Conservation (phyloP, 1,140 invertebrate genomes). For the Propsilocerus akamusi region DNA sequence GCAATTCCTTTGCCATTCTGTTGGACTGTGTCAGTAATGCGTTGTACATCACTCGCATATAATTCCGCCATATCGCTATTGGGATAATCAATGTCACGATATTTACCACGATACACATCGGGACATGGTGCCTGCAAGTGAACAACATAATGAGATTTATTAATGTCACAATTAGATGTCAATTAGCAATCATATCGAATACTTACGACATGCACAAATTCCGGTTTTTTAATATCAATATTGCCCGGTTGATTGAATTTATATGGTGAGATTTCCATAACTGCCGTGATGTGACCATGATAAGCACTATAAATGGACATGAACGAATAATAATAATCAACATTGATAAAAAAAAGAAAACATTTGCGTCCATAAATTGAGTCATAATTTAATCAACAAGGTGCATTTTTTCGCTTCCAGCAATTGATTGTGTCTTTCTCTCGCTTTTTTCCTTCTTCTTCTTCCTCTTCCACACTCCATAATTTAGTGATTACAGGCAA, state of each 20-base stretch:
- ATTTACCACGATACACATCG: slow-evolving; percentile 84
- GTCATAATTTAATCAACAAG: too few relatives aligned
- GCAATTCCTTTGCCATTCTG: slow-evolving; percentile 41
- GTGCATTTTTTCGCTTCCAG: too few relatives aligned
- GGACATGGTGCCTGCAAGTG: slow-evolving; percentile 65
- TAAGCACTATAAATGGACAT: slow-evolving; percentile 70
- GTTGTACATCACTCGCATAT: slow-evolving; percentile 75
- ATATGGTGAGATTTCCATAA: slow-evolving; percentile 95
- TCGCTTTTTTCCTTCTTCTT: too few relatives aligned
- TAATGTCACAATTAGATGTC: background rate
- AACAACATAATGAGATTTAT: background rate
- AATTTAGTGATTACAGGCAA: too few relatives aligned
- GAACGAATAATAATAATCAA: background rate
- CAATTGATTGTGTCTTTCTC: too few relatives aligned
- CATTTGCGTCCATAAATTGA: too few relatives aligned
- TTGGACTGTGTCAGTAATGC: slow-evolving; percentile 40
- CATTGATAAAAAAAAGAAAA: background rate
- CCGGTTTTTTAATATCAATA: slow-evolving; percentile 45
- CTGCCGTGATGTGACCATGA: slow-evolving; percentile 88
- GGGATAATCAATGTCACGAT: slow-evolving; percentile 46
- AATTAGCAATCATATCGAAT: slow-evolving; percentile 3
- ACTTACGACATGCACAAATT: slow-evolving; percentile 88
- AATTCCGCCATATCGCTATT: slow-evolving; percentile 54
- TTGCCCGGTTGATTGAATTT: slow-evolving; percentile 80
- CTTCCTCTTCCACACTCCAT: too few relatives aligned